phyloP scores from a whole-genome alignment of 2,888 invertebrate genomes.

The Allygus modestus region DNA sequence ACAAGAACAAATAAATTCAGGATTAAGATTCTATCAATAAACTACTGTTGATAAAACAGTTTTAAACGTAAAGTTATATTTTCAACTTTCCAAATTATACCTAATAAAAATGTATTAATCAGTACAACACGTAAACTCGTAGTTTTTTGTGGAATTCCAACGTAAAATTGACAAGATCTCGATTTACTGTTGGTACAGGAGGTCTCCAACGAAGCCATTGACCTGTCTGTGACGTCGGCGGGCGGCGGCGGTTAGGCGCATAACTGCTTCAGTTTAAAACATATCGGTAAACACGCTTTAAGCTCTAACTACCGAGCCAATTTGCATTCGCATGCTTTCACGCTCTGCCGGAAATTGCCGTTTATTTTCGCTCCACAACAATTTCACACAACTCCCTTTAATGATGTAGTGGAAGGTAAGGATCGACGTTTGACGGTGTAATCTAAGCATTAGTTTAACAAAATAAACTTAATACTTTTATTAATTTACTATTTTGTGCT shows the following conservation, averaged over 20 bases:
- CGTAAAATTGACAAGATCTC: too few relatives aligned
- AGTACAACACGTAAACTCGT: too few relatives aligned
- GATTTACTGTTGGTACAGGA: not conserved
- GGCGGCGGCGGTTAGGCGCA: not conserved
- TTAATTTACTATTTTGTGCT: too few relatives aligned
- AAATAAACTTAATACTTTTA: too few relatives aligned
- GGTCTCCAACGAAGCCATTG: constrained; percentile 7
- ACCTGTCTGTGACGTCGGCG: not conserved
- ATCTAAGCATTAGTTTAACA: not conserved
- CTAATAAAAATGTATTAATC: too few relatives aligned
- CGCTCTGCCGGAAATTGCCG: constrained; percentile 39
- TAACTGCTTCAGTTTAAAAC: constrained; percentile 38
- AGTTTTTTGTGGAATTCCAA: too few relatives aligned
- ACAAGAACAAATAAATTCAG: too few relatives aligned
- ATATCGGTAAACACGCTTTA: constrained; percentile 45
- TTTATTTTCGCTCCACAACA: constrained; percentile 37
- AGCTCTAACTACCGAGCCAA: constrained; percentile 25
- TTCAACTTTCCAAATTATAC: too few relatives aligned
- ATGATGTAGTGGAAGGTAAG: constrained; percentile 6
- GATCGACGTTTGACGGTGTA: not conserved
- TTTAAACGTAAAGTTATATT: too few relatives aligned
- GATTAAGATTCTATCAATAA: too few relatives aligned
- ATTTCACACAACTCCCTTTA: constrained; percentile 6
- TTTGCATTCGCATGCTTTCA: constrained; percentile 46
- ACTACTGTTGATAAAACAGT: too few relatives aligned